These are phyloP conservation scores for Aplocera efformata DNA, from an alignment of 2,888 invertebrate species.

Conservation along the genomic window DNA sequence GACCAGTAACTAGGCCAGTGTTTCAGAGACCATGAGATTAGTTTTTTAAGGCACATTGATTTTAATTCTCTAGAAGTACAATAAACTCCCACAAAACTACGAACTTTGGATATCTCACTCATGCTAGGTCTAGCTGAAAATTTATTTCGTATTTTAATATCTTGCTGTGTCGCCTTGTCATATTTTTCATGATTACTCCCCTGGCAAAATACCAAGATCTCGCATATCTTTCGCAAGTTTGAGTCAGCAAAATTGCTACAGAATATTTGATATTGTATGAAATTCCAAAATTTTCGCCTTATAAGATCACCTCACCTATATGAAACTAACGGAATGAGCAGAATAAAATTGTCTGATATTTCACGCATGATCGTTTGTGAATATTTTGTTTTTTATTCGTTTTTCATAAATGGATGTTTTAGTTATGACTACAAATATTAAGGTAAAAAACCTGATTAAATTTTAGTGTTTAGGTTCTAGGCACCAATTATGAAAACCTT, in stretches of 20 bases:
- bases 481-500: constrained; percentile 14
- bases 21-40: no score
- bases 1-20: no score
- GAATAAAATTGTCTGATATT: no score
- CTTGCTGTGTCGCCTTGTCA: constrained; percentile 58
- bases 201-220: constrained; percentile 72
- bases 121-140: constrained; percentile 43
- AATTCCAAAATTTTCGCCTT: neutral
- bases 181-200: constrained; percentile 72
- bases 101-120: constrained; percentile 30
- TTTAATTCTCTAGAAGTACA: no score
- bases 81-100: no score
- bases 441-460: constrained; percentile 14
- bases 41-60: no score
- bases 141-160: constrained; percentile 66
- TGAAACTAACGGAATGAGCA: no score
- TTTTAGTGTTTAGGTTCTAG: constrained; percentile 8
- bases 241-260: constrained; percentile 42
- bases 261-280: constrained; percentile 18
- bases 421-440: no score
- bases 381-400: no score
- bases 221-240: constrained; percentile 69
- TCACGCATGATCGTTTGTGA: no score
- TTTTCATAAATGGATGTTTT: no score
- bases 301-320: constrained; percentile 16